Conservation (phyloP, 2,113 vertebrate genomes). For the Rhea americana region DNA sequence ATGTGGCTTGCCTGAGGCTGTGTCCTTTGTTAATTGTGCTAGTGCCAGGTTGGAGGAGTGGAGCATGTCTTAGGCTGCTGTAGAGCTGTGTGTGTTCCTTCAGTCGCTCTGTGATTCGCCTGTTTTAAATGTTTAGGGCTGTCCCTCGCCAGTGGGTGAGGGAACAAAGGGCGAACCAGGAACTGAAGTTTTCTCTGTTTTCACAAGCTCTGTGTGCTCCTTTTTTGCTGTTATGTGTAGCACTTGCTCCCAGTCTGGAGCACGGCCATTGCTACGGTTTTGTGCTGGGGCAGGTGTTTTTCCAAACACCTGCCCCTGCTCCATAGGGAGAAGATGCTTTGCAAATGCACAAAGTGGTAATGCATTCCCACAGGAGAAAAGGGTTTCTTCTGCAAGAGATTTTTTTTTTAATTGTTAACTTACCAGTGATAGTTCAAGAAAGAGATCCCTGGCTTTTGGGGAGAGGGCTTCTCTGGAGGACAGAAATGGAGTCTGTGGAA, state of each 20-base stretch:
- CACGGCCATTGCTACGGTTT: background rate
- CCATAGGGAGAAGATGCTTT: too few species aligned
- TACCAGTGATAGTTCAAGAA: too few species aligned
- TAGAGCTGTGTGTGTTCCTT: background rate
- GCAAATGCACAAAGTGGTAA: too few species aligned
- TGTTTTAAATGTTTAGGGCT: background rate
- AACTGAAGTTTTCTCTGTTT: background rate
- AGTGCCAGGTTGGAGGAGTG: background rate
- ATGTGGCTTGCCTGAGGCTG: background rate
- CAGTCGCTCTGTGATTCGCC: background rate
- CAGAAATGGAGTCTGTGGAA: too few species aligned
- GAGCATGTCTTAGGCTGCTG: rapidly evolving
- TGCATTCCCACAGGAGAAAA: too few species aligned
- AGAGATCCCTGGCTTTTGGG: too few species aligned
- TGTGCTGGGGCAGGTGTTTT: background rate
- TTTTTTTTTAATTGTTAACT: too few species aligned
- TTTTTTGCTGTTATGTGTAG: background rate
- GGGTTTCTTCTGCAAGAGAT: too few species aligned
- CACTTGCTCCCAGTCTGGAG: background rate
- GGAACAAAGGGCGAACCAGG: background rate
- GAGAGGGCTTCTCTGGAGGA: too few species aligned
- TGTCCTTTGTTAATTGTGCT: rapidly evolving
- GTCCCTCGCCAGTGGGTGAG: background rate
- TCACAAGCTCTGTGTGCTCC: background rate
- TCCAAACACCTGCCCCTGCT: too few species aligned